Evolutionary conservation across 2,113 vertebrate species (phyloP).

Genomic region (Meleagris gallopavo): DNA sequence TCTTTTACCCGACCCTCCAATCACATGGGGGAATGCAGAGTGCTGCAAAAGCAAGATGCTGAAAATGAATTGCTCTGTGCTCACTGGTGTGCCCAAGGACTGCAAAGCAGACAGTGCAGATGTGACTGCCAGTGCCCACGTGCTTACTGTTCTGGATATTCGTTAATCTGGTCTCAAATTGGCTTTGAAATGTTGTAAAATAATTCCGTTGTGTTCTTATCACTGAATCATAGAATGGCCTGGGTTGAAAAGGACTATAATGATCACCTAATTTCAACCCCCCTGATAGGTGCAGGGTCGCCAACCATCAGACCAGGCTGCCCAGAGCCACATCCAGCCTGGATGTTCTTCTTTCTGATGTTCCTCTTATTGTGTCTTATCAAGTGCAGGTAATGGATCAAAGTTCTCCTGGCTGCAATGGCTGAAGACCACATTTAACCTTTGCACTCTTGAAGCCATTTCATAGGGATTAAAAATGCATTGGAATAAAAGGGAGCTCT

Average conservation of each 20-base stretch:
- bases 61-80: not conserved
- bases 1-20: not conserved
- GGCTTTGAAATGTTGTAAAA: not conserved
- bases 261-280: too few relatives aligned
- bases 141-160: not conserved
- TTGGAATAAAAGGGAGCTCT: not conserved
- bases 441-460: not conserved
- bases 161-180: not conserved
- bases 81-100: not conserved
- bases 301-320: too few relatives aligned
- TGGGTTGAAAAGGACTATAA: too few relatives aligned
- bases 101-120: not conserved
- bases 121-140: not conserved
- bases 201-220: not conserved
- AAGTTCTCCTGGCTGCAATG: fast-evolving
- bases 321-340: too few relatives aligned
- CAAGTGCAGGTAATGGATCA: not conserved
- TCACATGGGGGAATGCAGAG: not conserved
- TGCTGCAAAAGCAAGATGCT: constrained; percentile 16
- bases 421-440: not conserved
- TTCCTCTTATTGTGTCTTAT: not conserved
- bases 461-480: fast-evolving
- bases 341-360: not conserved
- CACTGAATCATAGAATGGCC: too few relatives aligned
- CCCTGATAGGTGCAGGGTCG: too few relatives aligned